Conservation (phyloP, 2,888 invertebrate genomes). For the Andrena praecox region DNA sequence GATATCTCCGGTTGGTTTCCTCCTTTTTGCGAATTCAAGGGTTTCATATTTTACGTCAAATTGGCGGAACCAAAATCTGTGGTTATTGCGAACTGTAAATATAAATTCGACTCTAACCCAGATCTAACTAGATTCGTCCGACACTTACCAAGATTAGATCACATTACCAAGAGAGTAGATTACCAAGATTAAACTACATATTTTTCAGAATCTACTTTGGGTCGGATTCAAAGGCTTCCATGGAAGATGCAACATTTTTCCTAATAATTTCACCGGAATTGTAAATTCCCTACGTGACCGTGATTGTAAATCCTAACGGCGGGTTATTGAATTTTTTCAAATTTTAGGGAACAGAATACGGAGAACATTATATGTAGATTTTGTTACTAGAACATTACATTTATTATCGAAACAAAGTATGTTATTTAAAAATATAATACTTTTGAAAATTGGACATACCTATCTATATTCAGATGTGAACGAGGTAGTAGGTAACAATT, state of each 20-base stretch:
- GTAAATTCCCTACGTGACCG: conserved; percentile 1
- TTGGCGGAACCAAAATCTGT: conserved; percentile 36
- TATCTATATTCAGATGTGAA: too few relatives aligned
- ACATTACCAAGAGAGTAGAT: too few relatives aligned
- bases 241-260: background rate
- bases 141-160: conserved; percentile 49
- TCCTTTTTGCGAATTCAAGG: background rate
- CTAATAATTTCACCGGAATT: background rate
- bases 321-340: background rate
- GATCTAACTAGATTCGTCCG: conserved; percentile 46
- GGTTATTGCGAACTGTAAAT: conserved; percentile 40
- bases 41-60: conserved; percentile 41
- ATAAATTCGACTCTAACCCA: conserved; percentile 44
- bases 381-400: too few relatives aligned
- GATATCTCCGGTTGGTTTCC: conserved; percentile 2
- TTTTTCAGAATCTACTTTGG: conserved; percentile 6
- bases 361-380: too few relatives aligned
- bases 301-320: background rate
- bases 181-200: background rate
- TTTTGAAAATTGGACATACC: too few relatives aligned
- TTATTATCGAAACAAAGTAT: too few relatives aligned
- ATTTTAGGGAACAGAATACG: background rate
- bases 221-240: background rate
- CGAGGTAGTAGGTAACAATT: too few relatives aligned
- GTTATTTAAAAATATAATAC: too few relatives aligned